Evolutionary conservation across 2,797 vertebrate genomes (phyloP).

Genomic region (Aulostomus chinensis): DNA sequence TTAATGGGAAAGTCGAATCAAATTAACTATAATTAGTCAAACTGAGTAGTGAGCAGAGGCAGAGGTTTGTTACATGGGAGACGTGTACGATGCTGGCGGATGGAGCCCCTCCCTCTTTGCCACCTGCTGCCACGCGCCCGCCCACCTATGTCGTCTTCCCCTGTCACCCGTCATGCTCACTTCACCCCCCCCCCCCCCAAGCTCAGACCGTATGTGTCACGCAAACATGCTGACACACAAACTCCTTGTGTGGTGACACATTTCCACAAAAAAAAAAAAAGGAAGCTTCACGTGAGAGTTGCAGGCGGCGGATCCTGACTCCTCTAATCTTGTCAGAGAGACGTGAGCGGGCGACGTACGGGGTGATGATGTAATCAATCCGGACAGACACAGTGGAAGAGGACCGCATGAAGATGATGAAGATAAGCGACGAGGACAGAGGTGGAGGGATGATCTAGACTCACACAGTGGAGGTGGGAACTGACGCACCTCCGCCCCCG

Average conservation of each 20-base stretch:
- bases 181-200: conserved; percentile 66
- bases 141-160: conserved; percentile 29
- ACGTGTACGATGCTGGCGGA: conserved; percentile 53
- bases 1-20: conserved; percentile 83
- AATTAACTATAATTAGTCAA: conserved; percentile 86
- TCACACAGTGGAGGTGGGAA: too few species aligned
- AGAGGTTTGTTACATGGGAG: conserved; percentile 66
- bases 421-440: conserved; percentile 31
- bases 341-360: conserved; percentile 61
- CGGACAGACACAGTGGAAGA: conserved; percentile 53
- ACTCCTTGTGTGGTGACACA: conserved; percentile 68
- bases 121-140: conserved; percentile 56
- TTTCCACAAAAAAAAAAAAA: too few species aligned
- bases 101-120: conserved; percentile 11
- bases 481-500: too few species aligned
- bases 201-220: conserved; percentile 58
- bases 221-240: conserved; percentile 54
- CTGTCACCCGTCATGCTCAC: conserved; percentile 61
- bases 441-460: conserved; percentile 36
- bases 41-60: conserved; percentile 69
- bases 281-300: conserved; percentile 51
- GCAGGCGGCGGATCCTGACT: conserved; percentile 56
- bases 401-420: conserved; percentile 35
- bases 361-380: conserved; percentile 59
- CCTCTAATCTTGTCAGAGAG: conserved; percentile 66